Evolutionary conservation across 2,888 invertebrate species (phyloP), one percentile per base, ranked within the genome.

Genomic region (Ganaspis brasiliensis): DNA sequence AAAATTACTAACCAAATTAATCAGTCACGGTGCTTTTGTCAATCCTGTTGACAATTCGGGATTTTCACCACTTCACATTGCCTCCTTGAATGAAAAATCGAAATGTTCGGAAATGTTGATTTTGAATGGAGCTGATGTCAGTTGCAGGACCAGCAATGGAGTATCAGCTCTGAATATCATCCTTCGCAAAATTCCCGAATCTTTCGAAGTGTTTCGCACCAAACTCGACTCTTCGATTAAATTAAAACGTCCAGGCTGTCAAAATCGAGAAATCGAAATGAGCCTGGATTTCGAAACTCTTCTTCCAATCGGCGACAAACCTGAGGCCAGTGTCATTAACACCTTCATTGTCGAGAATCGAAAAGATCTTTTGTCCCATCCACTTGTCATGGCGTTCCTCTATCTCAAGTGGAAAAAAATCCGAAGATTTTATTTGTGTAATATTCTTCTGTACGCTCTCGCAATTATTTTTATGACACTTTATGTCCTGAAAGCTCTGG

Each of bases 371-470:
- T 85, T 93, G 9, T 91, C 91, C 1, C 93, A 93, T 83, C 93
- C 93, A 0, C 83, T 93, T 2, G 92, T 92, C 4, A 92, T 92
- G 88, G 92, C 92, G 0, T 92, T 92, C 56, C 86, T 92, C 1
- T 91, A 92, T 70, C 85, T 93, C 1, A 93, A 93, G 77, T 93
- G 92, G 93, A 89, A 91, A 76, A 91, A 92, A 70, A 92, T 93
- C 16, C 85, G 92, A 0, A 92, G 92, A 67, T 92, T 92, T 79
- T 92, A 92, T 80, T 75, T 92, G 0, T 82, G 87, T 57, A 86
- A 89, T 52, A 89, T 92, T 31, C 80, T 91, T 0, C 81, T 91
- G 0, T 92, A 91, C 75, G 87, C 88, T 0, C 82, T 91, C 75
- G 89, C 90, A 1, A 90, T 92, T 1, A 84, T 91, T 10, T 89